Base-by-base conservation (phyloP, 2,113 vertebrate genomes). In the Budorcas taxicolor region DNA sequence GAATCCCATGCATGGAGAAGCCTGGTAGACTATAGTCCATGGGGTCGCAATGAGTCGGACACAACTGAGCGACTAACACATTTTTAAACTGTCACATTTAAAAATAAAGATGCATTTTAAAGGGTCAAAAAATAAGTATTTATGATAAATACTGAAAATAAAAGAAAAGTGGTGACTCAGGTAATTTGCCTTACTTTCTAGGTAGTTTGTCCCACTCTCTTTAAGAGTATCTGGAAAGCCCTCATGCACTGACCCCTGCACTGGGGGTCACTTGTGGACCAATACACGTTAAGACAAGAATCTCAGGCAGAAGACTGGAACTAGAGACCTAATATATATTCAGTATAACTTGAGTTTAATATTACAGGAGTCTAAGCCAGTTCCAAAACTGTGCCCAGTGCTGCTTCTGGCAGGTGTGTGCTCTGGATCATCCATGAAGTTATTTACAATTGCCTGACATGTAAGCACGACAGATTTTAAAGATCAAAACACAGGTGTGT, bases 401-500 rank as follows among this genome's bases (percentile, higher is more conserved):
- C 95, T 53, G 53, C 53, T 95, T 95, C 93, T 97, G 98, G 96
- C 95, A 98, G 95, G 97, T 50, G 13, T 95, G 80, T 91, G 47
- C 76, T 93, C 64, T 92, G 95, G 97, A 97, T 88, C 95, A 94
- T 96, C 47, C 87, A 92, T 3, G 84, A 76, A 98, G 96, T 95
- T 97, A 97, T 98, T 97, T 97, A 45, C 23, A 29, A 94, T 95
- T 91, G 92, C 17, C 86, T 98, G 97, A 93, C 93, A 97, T 94
- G 96, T 97, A 98, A 95, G 91, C 95, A 96, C 15, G 76, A 94
- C 91, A 97, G 97, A 97, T 50, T 53, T 95, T 52, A 91, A 88
- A 98, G 97, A 89, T 71, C 95, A 96, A 98, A 98, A 98, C 92
- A 98, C 0, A 98, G 96, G 96, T 96, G 74, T 19, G 90, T 9